These are phyloP conservation scores for Anoncus sp. DNA, from an alignment of 2,888 invertebrate genomes.

Conservation along the genomic window DNA sequence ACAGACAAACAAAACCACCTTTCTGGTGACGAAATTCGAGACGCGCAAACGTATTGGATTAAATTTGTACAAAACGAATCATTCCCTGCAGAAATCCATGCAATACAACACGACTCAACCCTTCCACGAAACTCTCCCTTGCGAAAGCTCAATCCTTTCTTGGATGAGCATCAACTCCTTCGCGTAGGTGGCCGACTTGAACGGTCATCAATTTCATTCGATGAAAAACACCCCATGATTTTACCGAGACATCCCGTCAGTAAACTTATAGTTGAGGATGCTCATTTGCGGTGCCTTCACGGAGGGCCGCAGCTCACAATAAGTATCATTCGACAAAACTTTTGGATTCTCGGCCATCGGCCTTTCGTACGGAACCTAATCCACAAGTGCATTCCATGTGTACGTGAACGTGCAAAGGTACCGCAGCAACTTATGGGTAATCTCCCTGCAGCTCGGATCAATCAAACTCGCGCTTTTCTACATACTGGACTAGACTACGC, in stretches of 20 bases:
- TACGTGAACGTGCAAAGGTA: conserved; percentile 60
- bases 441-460: conserved; percentile 73
- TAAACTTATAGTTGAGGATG: conserved; percentile 39
- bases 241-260: conserved; percentile 49
- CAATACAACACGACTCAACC: neutral
- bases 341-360: conserved; percentile 73
- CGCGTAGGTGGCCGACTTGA: conserved; percentile 53
- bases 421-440: conserved; percentile 73
- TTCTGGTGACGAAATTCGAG: neutral
- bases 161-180: conserved; percentile 36
- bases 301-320: conserved; percentile 65
- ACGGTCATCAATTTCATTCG: conserved; percentile 14
- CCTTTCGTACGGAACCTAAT: conserved; percentile 66
- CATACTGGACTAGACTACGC: conserved; percentile 76
- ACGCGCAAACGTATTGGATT: conserved; percentile 12
- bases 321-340: conserved; percentile 60
- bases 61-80: neutral
- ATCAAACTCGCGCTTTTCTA: conserved; percentile 69
- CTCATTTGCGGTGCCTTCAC: conserved; percentile 67
- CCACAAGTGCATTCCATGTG: conserved; percentile 73
- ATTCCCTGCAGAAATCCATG: neutral
- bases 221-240: conserved; percentile 47
- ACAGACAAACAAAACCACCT: neutral
- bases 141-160: conserved; percentile 29
- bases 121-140: neutral